A percentile compares a stretch with the other conserved stretches of the same genome.
Conservation (phyloP, 2,113 vertebrate genomes). For the Poeciliopsis occidentalis region DNA sequence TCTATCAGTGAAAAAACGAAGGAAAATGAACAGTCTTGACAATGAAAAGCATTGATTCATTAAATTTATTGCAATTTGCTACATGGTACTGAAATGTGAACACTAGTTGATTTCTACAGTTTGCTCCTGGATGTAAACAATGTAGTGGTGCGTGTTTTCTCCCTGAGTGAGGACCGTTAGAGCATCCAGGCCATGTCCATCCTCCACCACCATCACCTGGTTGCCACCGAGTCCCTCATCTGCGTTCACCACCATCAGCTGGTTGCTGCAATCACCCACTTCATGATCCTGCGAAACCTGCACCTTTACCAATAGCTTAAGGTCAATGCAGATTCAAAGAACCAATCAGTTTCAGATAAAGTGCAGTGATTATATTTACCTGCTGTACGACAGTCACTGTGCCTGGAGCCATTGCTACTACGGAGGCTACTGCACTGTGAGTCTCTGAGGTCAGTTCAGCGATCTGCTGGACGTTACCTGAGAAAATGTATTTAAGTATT, state of each 20-base stretch:
- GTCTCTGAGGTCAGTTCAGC: slow-evolving; percentile 89
- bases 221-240: slow-evolving; percentile 81
- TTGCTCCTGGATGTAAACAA: slow-evolving; percentile 92
- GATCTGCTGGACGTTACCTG: slow-evolving; percentile 94
- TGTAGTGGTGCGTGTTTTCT: slow-evolving; percentile 92
- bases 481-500: slow-evolving; percentile 6
- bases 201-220: slow-evolving; percentile 93
- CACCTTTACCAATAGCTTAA: slow-evolving; percentile 32
- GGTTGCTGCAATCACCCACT: too few relatives aligned
- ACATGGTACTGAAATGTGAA: background rate
- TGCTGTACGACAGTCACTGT: slow-evolving; percentile 94
- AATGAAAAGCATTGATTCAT: background rate
- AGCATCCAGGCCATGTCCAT: slow-evolving; percentile 90
- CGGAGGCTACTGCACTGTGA: slow-evolving; percentile 87
- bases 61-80: slow-evolving; percentile 6
- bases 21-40: background rate
- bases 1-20: background rate
- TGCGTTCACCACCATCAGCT: slow-evolving; percentile 92
- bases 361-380: slow-evolving; percentile 74
- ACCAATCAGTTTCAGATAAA: background rate
- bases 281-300: slow-evolving; percentile 91
- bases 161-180: slow-evolving; percentile 96
- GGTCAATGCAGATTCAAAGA: slow-evolving; percentile 10
- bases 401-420: slow-evolving; percentile 95
- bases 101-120: slow-evolving; percentile 79